Evolutionary conservation across 2,888 invertebrate genomes (phyloP), one percentile per base, ranked within the genome.

Genomic region (Caenorhabditis japonica): DNA sequence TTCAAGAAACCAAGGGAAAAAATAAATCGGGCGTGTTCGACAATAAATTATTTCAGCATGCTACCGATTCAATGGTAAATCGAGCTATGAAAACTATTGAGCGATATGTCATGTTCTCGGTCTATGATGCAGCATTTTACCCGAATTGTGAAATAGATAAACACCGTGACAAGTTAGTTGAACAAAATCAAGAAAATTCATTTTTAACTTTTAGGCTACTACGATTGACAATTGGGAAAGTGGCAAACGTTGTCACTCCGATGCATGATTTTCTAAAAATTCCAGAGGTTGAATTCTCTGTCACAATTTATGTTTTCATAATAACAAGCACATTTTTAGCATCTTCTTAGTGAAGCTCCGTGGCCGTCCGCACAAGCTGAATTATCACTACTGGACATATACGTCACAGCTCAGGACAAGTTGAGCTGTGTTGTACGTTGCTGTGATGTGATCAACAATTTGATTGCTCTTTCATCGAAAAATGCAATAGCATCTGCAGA

Each of bases 91-190:
- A 92, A 69, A 93, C 94, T 4, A 92, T 97, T 76, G 97, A 97
- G 88, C 91, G 95, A 47, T 92, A 93, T n/a, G 92, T 97, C 7
- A 93, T 97, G 91, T 93, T 93, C 53, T 77, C 83, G 27, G 93
- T 97, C 59, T 97, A 97, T 89, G 91, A 92, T 39, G 92, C 94
- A 87, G 95, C 97, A 49, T 91, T 99, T 89, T 96, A 95, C 90
- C 97, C 97, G 5, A 97, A 97, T 88, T 95, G 94, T 3, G 97
- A 97, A 88, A 95, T 94, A 0, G 97, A 99, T 89, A 91, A 94
- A 75, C 92, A 93, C 23, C 90, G 97, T 72, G 97, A 97, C 88
- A 92, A 93, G 93, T 93, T 87, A 91, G 92, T n/a, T 30, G 30
- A 30, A 90, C 46, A 13, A 52, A 25, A 25, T n/a, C 17, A 3